Conservation (phyloP, 2,113 vertebrate species). For the Calyptommatus sinebrachiatus region DNA sequence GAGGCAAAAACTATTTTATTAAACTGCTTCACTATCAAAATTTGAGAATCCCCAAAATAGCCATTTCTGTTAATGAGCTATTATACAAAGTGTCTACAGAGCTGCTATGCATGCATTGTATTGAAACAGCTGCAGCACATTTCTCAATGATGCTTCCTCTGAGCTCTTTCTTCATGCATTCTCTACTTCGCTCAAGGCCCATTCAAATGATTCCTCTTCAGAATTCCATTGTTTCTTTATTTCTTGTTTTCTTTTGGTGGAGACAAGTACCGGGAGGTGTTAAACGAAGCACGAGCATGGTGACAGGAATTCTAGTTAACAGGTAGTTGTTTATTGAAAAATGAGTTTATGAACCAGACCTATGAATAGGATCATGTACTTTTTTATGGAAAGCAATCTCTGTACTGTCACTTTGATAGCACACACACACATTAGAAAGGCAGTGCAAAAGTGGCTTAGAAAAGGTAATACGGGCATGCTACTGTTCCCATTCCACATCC, state of each 20-base stretch:
- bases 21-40: slow-evolving; percentile 5
- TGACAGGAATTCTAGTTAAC: not conserved
- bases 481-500: too few species aligned
- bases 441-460: too few species aligned
- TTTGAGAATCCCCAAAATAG: slow-evolving; percentile 23
- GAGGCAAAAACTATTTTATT: not conserved
- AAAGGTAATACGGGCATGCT: too few species aligned
- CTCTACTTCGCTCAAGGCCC: slow-evolving; percentile 11
- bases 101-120: slow-evolving; percentile 24
- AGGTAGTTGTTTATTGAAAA: not conserved
- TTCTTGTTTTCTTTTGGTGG: not conserved
- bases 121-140: slow-evolving; percentile 27
- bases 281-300: not conserved
- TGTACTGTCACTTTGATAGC: too few species aligned
- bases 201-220: slow-evolving; percentile 27
- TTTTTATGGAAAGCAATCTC: not conserved
- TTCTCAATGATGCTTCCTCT: slow-evolving; percentile 20
- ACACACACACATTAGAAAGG: too few species aligned
- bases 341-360: not conserved
- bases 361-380: not conserved
- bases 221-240: slow-evolving; percentile 10
- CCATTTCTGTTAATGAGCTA: slow-evolving; percentile 36
- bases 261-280: not conserved
- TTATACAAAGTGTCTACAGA: slow-evolving; percentile 31
- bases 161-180: slow-evolving; percentile 11